Conservation (phyloP, 2,113 vertebrate species). For the Leptobrachium ailaonicum region DNA sequence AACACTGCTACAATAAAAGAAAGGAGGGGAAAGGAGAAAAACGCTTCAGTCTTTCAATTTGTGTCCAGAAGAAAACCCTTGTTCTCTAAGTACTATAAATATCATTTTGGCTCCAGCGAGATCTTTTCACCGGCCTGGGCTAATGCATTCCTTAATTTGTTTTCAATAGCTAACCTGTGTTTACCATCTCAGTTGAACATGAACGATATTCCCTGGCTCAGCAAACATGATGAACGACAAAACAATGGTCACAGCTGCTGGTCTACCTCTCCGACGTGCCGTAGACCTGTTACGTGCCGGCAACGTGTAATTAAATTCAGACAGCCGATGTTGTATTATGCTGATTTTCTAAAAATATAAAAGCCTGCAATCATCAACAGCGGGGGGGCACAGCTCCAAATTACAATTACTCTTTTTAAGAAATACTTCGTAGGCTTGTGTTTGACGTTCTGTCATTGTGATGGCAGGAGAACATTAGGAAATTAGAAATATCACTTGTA, state of each 20-base stretch:
- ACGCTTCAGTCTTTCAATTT: conserved; percentile 25
- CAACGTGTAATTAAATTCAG: conserved; percentile 27
- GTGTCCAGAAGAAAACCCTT: conserved; percentile 13
- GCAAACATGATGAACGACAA: conserved; percentile 28
- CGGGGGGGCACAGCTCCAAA: not conserved
- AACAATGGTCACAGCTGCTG: conserved; percentile 28
- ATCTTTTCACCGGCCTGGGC: conserved; percentile 5
- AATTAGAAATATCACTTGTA: too few species aligned
- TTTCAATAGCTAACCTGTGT: conserved; percentile 36
- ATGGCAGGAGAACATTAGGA: too few species aligned
- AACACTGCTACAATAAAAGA: not conserved
- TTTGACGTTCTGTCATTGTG: too few species aligned
- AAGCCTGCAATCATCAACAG: conserved; percentile 30
- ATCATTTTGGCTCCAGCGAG: not conserved
- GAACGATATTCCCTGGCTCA: conserved; percentile 22
- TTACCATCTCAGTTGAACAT: conserved; percentile 19
- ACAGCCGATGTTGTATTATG: conserved; percentile 15
- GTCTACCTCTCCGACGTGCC: not conserved
- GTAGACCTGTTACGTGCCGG: conserved; percentile 12
- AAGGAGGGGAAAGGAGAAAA: not conserved
- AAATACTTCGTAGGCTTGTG: too few species aligned
- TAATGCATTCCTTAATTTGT: conserved; percentile 35
- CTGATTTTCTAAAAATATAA: conserved; percentile 41
- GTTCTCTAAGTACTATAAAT: conserved; percentile 27
- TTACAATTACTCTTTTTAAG: too few species aligned